Evolutionary conservation across 2,113 vertebrate species (phyloP), one percentile per base, ranked within the genome.

Genomic region (Vombatus ursinus): DNA sequence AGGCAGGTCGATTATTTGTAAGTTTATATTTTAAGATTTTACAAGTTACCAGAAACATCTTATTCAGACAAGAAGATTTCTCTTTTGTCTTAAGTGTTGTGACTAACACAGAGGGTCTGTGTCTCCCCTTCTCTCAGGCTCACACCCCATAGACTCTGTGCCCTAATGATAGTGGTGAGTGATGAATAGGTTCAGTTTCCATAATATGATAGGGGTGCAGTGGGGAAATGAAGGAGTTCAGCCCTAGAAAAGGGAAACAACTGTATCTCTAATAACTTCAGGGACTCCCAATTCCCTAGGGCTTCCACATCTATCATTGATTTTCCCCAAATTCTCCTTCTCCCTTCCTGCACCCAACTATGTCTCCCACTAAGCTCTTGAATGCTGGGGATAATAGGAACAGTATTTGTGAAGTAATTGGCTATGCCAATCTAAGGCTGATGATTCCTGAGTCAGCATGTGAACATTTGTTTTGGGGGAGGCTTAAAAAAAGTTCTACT

Each of bases 371-470:
- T 90, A 49, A 52, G 92, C 50, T 94, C 92, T 61, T 50, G 94
- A 91, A 95, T 44, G 37, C 37, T 84, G 37, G 28, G 68, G 16
- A 84, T 16, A 84, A 84, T 22, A 5, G 37, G n/a, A 84, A 84
- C 4, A 84, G 19, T 19, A 84, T 84, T 22, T 84, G 5, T n/a
- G 37, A 84, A 22, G n/a, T 19, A 44, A 84, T 22, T 8, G 7
- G 14, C 68, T 22, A 23, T 84, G 68, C 5, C n/a, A 23, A 44
- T 84, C n/a, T n/a, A 94, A 68, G 92, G 93, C 0, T 0, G 95
- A 93, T 52, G 52, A 48, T 53, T 89, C 44, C 93, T 94, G 90
- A 93, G 77, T 97, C 96, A 95, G 95, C 92, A 93, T 14, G 94
- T 44, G 49, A 92, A 91, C 25, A 3, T 91, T 95, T 94, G 91